Base-by-base conservation (phyloP, 1,140 invertebrate genomes). In the Drosophila santomea region DNA sequence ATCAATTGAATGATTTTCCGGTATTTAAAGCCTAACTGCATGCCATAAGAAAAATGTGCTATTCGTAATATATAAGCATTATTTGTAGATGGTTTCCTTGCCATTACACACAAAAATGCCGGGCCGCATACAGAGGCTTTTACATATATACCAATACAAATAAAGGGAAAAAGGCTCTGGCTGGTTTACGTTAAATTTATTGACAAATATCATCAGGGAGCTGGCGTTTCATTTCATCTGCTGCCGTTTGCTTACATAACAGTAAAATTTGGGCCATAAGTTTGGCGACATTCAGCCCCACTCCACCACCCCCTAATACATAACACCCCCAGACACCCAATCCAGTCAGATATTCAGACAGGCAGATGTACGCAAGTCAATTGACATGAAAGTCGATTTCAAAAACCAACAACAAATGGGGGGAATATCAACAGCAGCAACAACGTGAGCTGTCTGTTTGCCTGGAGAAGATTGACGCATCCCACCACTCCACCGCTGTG, bases 361-460 rank as follows among this genome's bases (percentile, higher is more conserved):
- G 77, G 71, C 63, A 74, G 66, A 86, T 78, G 83, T 82, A 85
- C 78, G 84, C 79, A 82, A 86, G 71, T 79, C 79, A 82, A 85
- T 88, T 86, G 82, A 88, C 84, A 88, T 77, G 76, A 89, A 88
- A 88, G 84, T 88, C 84, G 83, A 88, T 89, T 88, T 88, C 77
- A 88, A 88, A 86, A 81, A 77, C 82, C 71, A 82, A 69, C 75
- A 88, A 88, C 77, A 85, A 74, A 80, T 80, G 72, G 62, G 64
- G 74, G 73, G 59, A 80, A 73, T 62, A 81, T 63, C 74, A 80
- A 44, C 52, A 78, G 58, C 60, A 64, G 43, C 45, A 80, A 74
- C 80, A 79, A 83, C 80, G 58, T 62, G 79, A 80, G 50, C 78
- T 71, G 78, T 57, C 74, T 63, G 56, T 47, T 59, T 74, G 56